Evolutionary conservation across 2,888 invertebrate species (phyloP).

Genomic region (Nasonia oneida): DNA sequence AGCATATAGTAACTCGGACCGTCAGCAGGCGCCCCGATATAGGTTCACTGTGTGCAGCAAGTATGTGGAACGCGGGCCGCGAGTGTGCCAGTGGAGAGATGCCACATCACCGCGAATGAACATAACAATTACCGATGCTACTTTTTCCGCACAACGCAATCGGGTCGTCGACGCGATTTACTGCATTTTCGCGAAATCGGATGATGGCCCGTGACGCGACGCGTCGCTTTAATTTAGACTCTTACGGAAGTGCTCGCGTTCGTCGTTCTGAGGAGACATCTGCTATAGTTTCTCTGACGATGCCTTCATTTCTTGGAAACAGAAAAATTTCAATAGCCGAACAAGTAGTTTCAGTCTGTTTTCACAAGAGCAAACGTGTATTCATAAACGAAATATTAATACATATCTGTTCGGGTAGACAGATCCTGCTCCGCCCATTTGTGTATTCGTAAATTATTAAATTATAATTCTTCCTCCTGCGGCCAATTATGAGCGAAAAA

Average conservation of each 20-base stretch:
- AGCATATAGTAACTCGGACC: background rate
- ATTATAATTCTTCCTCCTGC: background rate
- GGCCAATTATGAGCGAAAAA: constrained; percentile 1
- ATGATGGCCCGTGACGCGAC: constrained; percentile 1
- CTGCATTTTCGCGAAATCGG: background rate
- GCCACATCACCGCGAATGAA: constrained; percentile 5
- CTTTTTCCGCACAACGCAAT: background rate
- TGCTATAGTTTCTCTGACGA: background rate
- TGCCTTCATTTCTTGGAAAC: background rate
- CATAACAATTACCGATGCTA: background rate
- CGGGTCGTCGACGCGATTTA: background rate
- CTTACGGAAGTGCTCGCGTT: background rate
- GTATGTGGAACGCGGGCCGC: background rate
- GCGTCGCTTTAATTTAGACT: background rate
- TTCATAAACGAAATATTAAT: background rate
- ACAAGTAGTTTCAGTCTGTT: background rate
- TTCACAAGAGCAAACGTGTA: background rate
- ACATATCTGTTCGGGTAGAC: background rate
- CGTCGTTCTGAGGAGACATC: background rate
- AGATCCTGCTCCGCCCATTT: background rate
- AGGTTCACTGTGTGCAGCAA: background rate
- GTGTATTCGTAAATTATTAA: background rate
- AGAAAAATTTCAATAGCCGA: background rate
- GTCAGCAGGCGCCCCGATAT: background rate
- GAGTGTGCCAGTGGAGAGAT: constrained; percentile 1